Conservation (phyloP, 2,113 vertebrate species). For the Poicephalus meyeri region DNA sequence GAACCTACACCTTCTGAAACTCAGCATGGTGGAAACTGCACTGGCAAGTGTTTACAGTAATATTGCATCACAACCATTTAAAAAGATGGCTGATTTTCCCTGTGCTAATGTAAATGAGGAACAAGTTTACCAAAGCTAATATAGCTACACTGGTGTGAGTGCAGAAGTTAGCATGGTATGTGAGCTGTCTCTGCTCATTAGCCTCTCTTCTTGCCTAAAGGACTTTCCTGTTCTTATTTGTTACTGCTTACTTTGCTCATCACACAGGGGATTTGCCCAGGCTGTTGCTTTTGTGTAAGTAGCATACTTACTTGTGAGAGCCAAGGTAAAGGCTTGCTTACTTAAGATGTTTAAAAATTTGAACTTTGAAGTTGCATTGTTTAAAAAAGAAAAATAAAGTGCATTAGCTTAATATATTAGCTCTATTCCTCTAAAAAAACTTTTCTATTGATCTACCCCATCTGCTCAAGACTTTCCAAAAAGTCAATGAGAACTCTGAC, state of each 20-base stretch:
- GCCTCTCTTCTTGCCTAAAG: background rate
- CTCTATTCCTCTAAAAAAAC: background rate
- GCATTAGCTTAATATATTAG: background rate
- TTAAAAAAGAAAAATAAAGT: background rate
- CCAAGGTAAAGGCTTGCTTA: background rate
- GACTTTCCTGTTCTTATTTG: background rate
- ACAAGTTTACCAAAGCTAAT: background rate
- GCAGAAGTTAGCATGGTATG: background rate
- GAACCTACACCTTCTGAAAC: background rate
- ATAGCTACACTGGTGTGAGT: background rate
- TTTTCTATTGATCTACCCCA: background rate
- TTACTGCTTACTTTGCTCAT: background rate
- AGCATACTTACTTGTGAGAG: background rate
- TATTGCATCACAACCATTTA: background rate
- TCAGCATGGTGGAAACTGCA: rapidly evolving
- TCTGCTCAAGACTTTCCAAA: background rate
- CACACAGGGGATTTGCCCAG: background rate
- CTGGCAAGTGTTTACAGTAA: background rate
- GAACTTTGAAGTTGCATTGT: background rate
- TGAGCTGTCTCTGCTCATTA: background rate
- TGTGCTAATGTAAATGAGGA: background rate
- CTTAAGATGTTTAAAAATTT: background rate
- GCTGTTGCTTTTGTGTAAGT: background rate
- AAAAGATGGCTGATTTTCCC: background rate
- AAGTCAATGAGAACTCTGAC: background rate